Evolutionary conservation across 2,797 vertebrate species (phyloP).

Genomic region (Xiphophorus birchmanni): DNA sequence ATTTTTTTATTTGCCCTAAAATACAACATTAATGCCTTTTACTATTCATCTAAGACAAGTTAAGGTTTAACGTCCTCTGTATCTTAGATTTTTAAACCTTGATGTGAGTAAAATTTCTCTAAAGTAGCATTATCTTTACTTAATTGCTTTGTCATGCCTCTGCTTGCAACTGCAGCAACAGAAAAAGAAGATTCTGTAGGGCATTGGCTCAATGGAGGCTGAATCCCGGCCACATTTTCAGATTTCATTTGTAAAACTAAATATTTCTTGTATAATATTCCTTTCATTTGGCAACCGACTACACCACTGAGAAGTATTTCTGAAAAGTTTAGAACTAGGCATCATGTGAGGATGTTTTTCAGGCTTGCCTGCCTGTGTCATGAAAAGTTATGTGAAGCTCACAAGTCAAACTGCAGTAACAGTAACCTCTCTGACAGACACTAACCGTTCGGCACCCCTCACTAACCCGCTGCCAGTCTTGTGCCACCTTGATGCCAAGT

Average conservation of each 20-base stretch:
- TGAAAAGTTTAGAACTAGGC: neutral
- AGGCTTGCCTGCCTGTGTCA: slow-evolving; percentile 3
- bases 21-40: neutral
- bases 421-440: slow-evolving; percentile 51
- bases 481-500: slow-evolving; percentile 68
- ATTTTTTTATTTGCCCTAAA: neutral
- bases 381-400: slow-evolving; percentile 6
- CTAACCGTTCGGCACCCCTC: slow-evolving; percentile 49
- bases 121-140: neutral
- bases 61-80: neutral
- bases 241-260: neutral
- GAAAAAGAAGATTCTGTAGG: neutral
- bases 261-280: neutral
- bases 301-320: neutral
- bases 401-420: slow-evolving; percentile 11
- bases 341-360: neutral
- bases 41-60: neutral
- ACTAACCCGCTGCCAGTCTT: slow-evolving; percentile 69
- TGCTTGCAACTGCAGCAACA: neutral
- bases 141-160: neutral
- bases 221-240: neutral
- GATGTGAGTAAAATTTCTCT: neutral
- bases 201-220: neutral
- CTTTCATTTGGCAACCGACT: neutral
- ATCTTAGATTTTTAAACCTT: neutral